Evolutionary conservation across 2,888 invertebrate species (phyloP).

Genomic region (Ypsolopha scabrella): DNA sequence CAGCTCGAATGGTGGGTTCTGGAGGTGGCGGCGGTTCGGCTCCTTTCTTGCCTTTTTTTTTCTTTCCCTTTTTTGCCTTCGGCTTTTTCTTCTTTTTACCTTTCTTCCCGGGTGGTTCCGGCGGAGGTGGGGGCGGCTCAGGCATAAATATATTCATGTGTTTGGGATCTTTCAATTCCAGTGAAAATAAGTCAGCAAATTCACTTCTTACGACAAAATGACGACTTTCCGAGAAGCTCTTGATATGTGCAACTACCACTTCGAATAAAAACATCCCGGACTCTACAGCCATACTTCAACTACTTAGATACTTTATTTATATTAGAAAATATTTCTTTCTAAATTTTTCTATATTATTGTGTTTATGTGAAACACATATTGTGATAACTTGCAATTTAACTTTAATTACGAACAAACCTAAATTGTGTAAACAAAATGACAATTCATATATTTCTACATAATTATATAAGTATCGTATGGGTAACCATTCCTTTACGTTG

Average conservation of each 20-base stretch:
- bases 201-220: conserved; percentile 46
- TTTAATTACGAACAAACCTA: neutral
- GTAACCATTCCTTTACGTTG: too few species aligned
- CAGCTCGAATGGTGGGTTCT: conserved; percentile 51
- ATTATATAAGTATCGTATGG: too few species aligned
- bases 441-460: too few species aligned
- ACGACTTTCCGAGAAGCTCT: conserved; percentile 38
- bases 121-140: conserved; percentile 51
- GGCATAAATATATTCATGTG: conserved; percentile 56
- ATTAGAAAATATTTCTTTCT: neutral
- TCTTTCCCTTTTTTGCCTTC: conserved; percentile 38
- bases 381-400: neutral
- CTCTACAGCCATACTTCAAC: conserved; percentile 36
- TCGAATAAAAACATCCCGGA: conserved; percentile 57
- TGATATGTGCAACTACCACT: conserved; percentile 48
- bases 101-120: conserved; percentile 43
- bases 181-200: conserved; percentile 54
- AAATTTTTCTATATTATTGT: neutral
- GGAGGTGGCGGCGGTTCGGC: conserved; percentile 30
- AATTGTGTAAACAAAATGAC: neutral
- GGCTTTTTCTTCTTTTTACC: conserved; percentile 18
- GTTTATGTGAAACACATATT: neutral
- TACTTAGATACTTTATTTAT: neutral
- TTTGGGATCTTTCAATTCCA: conserved; percentile 57
- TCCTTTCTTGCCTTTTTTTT: conserved; percentile 19